A percentile compares a stretch with the other conserved stretches of the same genome.
Evolutionary conservation across 1,140 invertebrate genomes (phyloP).

Genomic region (Ceratitis capitata): DNA sequence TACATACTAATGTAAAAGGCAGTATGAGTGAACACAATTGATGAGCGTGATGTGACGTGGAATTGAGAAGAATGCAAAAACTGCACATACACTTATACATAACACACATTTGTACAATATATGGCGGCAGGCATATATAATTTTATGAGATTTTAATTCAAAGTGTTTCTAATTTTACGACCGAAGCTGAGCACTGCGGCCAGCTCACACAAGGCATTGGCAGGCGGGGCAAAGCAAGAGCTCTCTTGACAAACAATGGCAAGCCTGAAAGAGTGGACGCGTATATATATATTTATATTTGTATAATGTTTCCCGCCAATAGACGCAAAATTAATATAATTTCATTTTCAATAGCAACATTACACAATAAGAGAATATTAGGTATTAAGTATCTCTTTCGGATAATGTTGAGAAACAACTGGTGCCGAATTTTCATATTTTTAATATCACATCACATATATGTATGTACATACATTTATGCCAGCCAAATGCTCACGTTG

Average conservation of each 20-base stretch:
- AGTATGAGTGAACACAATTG: background rate
- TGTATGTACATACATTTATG: background rate
- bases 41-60: background rate
- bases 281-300: background rate
- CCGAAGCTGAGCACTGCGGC: background rate
- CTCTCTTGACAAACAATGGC: background rate
- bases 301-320: background rate
- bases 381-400: too few relatives aligned
- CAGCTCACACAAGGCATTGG: background rate
- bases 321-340: background rate
- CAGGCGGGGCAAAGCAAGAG: background rate
- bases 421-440: background rate
- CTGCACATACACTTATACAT: background rate
- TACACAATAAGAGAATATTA: background rate
- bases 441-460: background rate
- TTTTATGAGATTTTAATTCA: slow-evolving; percentile 62
- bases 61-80: background rate
- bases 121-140: slow-evolving; percentile 40
- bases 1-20: background rate
- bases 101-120: background rate
- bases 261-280: background rate
- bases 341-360: background rate
- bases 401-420: background rate
- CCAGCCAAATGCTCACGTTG: background rate
- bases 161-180: slow-evolving; percentile 59